These are phyloP conservation scores for Tautogolabrus adspersus DNA, from an alignment of 2,113 vertebrate genomes.

Conservation along the genomic window DNA sequence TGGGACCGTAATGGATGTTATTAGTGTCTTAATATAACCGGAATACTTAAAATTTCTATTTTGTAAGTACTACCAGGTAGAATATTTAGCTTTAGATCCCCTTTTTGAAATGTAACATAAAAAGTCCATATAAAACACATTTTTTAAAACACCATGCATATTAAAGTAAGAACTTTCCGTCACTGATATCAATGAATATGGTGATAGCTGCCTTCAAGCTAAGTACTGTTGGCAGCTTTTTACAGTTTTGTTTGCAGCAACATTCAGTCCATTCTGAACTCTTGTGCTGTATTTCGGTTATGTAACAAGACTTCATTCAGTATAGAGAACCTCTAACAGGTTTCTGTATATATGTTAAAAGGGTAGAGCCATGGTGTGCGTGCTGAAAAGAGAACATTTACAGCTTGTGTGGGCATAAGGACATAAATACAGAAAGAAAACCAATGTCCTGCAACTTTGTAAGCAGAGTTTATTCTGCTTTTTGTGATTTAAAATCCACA, in stretches of 20 bases:
- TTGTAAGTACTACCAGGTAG: too few species aligned
- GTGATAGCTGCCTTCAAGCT: constrained; percentile 16
- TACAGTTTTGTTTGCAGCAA: constrained; percentile 5
- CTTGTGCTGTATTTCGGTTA: constrained; percentile 5
- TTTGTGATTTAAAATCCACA: not conserved
- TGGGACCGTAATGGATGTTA: too few species aligned
- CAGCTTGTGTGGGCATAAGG: not conserved
- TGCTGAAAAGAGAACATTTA: not conserved
- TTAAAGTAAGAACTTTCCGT: not conserved
- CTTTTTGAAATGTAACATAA: not conserved
- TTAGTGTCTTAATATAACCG: too few species aligned
- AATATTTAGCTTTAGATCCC: too few species aligned
- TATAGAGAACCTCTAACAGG: not conserved
- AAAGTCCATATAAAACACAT: not conserved
- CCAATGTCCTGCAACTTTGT: not conserved
- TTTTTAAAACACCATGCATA: not conserved
- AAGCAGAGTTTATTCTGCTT: not conserved
- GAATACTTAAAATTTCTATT: too few species aligned
- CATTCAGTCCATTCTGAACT: not conserved
- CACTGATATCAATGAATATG: not conserved
- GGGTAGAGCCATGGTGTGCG: not conserved
- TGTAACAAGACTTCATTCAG: constrained; percentile 21
- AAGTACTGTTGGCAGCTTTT: constrained; percentile 7
- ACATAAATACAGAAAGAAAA: not conserved
- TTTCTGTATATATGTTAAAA: not conserved